Evolutionary conservation across 2,888 invertebrate genomes (phyloP).

Genomic region (Cyclophora punctaria): DNA sequence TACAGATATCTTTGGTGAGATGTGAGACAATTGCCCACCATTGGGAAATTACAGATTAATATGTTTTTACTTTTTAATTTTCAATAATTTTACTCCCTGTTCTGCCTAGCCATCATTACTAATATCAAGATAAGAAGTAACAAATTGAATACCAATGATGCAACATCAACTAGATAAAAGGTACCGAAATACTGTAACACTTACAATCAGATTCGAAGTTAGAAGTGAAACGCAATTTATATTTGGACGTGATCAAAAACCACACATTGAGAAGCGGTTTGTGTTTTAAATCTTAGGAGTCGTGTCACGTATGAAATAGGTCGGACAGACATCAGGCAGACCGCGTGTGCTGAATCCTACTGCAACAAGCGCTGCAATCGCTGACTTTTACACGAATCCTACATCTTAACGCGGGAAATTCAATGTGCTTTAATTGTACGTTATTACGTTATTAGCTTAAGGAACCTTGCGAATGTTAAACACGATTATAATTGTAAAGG

Average conservation of each 20-base stretch:
- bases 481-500: too few species aligned
- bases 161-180: conserved; percentile 2
- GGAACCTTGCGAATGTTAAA: too few species aligned
- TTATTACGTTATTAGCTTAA: too few species aligned
- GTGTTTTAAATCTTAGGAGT: conserved; percentile 27
- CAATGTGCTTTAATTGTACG: too few species aligned
- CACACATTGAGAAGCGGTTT: conserved; percentile 24
- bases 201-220: conserved; percentile 27
- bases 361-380: conserved; percentile 27
- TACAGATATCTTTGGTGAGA: too few species aligned
- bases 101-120: too few species aligned
- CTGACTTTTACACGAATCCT: conserved; percentile 22
- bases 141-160: too few species aligned
- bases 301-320: conserved; percentile 44
- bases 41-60: too few species aligned
- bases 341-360: conserved; percentile 39
- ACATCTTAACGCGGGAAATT: background rate
- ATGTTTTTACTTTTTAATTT: too few species aligned
- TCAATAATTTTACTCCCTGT: too few species aligned
- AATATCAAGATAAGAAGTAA: too few species aligned
- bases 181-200: conserved; percentile 3
- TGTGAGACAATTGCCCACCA: too few species aligned
- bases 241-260: conserved; percentile 38
- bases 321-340: conserved; percentile 35
- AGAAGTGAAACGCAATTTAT: conserved; percentile 38